A percentile compares a stretch with the other conserved stretches of the same genome.
These are phyloP conservation scores for Pelecanoides urinatrix DNA, from an alignment of 2,113 vertebrate genomes.

Conservation along the genomic window DNA sequence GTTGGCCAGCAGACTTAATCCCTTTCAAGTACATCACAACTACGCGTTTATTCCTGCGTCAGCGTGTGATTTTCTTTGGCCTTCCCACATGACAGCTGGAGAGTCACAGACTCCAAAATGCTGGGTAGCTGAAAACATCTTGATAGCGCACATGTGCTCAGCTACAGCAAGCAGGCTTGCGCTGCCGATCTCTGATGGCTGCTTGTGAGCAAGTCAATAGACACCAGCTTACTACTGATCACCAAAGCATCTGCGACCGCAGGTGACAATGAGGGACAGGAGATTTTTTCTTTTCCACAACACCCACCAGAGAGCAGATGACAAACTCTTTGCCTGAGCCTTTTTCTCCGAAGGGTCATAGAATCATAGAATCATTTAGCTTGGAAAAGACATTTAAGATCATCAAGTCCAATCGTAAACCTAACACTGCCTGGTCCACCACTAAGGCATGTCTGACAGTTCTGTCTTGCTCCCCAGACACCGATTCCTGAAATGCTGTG, in stretches of 20 bases:
- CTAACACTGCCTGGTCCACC: neutral
- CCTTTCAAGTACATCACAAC: neutral
- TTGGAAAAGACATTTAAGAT: neutral
- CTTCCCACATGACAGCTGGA: neutral
- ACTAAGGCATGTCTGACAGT: neutral
- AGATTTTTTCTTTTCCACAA: neutral
- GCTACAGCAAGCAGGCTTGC: accelerated
- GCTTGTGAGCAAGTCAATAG: neutral
- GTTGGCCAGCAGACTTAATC: neutral
- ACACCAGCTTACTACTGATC: accelerated
- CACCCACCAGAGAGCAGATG: neutral
- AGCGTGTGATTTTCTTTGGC: neutral
- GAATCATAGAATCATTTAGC: neutral
- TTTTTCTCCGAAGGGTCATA: neutral
- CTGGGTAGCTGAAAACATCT: accelerated
- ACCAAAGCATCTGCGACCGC: accelerated
- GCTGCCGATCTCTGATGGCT: neutral
- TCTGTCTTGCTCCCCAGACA: neutral
- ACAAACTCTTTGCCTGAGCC: neutral
- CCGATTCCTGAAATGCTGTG: accelerated
- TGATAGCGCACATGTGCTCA: accelerated
- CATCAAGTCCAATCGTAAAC: accelerated
- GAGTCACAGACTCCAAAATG: neutral
- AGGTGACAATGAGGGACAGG: neutral
- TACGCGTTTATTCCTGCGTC: neutral